Evolutionary conservation across 1,140 invertebrate species (phyloP).

Genomic region (Latrodectus geometricus): DNA sequence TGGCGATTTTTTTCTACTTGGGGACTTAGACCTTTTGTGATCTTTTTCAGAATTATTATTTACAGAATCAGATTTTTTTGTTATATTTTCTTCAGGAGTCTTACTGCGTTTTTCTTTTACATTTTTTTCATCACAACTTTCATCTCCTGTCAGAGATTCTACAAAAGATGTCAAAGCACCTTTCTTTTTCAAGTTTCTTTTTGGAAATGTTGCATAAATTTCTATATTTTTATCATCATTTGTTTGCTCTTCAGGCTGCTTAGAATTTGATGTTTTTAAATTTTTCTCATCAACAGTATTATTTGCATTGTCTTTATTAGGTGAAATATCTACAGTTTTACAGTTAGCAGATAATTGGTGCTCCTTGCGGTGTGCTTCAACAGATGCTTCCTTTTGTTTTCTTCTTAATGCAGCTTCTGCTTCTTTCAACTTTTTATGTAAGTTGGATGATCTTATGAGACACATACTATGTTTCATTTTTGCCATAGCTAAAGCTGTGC

Average conservation of each 20-base stretch:
- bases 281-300: background rate
- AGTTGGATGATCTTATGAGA: conserved; percentile 86
- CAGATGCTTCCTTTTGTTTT: conserved; percentile 53
- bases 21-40: conserved; percentile 38
- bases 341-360: background rate
- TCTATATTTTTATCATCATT: conserved; percentile 72
- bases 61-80: conserved; percentile 3
- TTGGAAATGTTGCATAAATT: conserved; percentile 89
- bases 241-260: conserved; percentile 11
- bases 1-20: conserved; percentile 34
- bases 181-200: conserved; percentile 73
- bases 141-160: conserved; percentile 48
- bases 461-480: conserved; percentile 95
- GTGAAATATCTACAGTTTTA: background rate
- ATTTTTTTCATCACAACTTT: conserved; percentile 39
- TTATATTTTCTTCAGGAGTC: background rate
- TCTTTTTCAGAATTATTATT: conserved; percentile 20
- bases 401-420: conserved; percentile 62
- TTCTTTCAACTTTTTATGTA: conserved; percentile 79
- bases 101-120: conserved; percentile 38
- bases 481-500: conserved; percentile 87
- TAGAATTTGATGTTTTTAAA: background rate
- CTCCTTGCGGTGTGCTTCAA: conserved; percentile 17
- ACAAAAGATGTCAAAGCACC: conserved; percentile 50
- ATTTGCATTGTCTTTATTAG: background rate